A percentile compares a stretch with the other conserved stretches of the same genome.
Conservation (phyloP, 2,888 invertebrate species). For the Agonopterix arenella region DNA sequence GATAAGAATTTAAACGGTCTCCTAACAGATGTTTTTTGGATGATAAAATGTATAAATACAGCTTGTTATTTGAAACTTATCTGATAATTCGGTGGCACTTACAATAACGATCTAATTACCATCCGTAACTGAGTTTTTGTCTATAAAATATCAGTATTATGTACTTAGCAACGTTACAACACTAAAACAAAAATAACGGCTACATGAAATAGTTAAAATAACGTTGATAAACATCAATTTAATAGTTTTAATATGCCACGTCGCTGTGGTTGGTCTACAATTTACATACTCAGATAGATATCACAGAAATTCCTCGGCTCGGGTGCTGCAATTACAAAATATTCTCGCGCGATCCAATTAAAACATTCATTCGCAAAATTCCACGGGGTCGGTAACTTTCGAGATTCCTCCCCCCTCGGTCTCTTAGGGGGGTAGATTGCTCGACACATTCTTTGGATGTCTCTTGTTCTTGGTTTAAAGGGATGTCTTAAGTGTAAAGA, state of each 20-base stretch:
- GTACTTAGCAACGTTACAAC: no score
- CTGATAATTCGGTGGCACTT: no score
- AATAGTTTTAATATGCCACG: not conserved
- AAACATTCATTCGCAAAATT: conserved; percentile 72
- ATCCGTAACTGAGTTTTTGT: no score
- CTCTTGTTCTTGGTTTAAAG: conserved; percentile 9
- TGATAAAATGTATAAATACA: no score
- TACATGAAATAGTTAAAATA: not conserved
- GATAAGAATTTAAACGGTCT: conserved; percentile 24
- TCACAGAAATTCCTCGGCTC: no score
- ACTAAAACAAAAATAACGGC: not conserved
- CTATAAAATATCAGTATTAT: no score
- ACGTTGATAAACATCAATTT: not conserved
- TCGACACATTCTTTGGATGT: conserved; percentile 57
- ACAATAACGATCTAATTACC: not conserved
- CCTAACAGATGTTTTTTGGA: not conserved
- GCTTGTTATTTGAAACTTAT: no score
- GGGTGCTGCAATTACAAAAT: conserved; percentile 65
- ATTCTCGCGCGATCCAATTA: conserved; percentile 69
- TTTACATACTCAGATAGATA: not conserved
- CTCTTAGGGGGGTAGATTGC: conserved; percentile 26
- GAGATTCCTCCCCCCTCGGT: conserved; percentile 35
- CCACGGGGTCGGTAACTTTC: conserved; percentile 61
- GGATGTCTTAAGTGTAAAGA: not conserved
- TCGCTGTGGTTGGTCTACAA: not conserved